phyloP scores from a whole-genome alignment of 2,797 vertebrate species.

The Poecile montanus region DNA sequence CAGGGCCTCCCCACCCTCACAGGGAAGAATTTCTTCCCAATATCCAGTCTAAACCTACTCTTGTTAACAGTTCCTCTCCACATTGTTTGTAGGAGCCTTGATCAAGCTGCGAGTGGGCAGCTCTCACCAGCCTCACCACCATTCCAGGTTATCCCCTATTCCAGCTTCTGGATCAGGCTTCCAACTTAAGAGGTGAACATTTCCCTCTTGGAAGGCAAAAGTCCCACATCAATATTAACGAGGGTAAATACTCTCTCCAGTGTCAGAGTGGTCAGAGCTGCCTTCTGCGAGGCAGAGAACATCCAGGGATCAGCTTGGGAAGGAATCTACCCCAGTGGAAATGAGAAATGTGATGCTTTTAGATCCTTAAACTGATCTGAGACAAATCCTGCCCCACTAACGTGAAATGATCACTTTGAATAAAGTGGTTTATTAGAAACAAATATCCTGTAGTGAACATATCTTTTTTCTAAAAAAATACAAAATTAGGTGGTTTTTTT shows the following conservation, averaged over 20 bases:
- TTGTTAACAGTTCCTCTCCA: neutral
- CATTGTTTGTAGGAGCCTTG: neutral
- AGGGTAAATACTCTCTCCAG: neutral
- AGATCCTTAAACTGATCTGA: neutral
- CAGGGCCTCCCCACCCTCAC: neutral
- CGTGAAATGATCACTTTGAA: neutral
- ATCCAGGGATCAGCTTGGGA: neutral
- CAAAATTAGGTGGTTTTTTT: accelerated
- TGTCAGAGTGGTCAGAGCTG: neutral
- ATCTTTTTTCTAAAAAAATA: neutral
- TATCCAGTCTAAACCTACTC: neutral
- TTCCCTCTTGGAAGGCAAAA: neutral
- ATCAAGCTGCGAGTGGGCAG: neutral
- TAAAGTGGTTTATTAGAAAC: neutral
- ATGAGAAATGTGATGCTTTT: accelerated
- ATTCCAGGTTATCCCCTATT: neutral
- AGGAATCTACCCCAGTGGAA: neutral
- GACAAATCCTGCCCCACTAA: neutral
- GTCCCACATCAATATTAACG: neutral
- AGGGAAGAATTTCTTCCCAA: neutral
- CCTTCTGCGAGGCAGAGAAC: neutral
- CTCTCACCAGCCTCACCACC: accelerated
- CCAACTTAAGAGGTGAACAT: neutral
- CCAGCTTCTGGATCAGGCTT: neutral
- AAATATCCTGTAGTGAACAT: accelerated